Conservation (phyloP, 2,888 invertebrate genomes). For the Embidobia sp. region DNA sequence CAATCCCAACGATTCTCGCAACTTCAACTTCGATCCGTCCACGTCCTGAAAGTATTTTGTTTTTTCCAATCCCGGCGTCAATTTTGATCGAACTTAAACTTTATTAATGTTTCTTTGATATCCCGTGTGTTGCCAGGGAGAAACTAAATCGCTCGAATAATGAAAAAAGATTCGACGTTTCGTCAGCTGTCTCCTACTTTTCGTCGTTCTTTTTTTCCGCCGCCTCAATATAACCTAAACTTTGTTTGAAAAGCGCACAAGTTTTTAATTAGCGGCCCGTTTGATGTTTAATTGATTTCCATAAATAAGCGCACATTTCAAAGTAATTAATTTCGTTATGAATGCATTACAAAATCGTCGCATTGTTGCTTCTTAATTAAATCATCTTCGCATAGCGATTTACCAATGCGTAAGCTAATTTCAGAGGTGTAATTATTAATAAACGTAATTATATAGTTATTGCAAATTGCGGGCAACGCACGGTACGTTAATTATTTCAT, state of each 20-base stretch:
- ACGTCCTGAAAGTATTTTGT: too few relatives aligned
- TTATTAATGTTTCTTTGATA: too few relatives aligned
- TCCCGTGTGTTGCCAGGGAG: too few relatives aligned
- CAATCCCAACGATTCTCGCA: too few relatives aligned
- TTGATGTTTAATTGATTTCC: slow-evolving; percentile 13
- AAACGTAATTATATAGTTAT: not conserved
- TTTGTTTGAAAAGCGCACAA: not conserved
- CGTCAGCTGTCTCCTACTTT: slow-evolving; percentile 66
- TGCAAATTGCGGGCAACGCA: too few relatives aligned
- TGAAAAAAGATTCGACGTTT: slow-evolving; percentile 73
- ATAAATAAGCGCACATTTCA: slow-evolving; percentile 17
- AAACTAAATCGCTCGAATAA: slow-evolving; percentile 75
- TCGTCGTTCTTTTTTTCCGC: slow-evolving; percentile 62
- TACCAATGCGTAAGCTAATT: slow-evolving; percentile 7
- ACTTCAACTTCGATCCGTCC: too few relatives aligned
- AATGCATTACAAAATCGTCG: not conserved
- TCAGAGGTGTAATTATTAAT: not conserved
- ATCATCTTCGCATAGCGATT: slow-evolving; percentile 5
- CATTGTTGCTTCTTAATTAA: slow-evolving; percentile 8
- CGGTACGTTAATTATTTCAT: too few relatives aligned
- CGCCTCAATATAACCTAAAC: slow-evolving; percentile 19
- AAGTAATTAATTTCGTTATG: slow-evolving; percentile 9
- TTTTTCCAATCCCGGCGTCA: slow-evolving; percentile 38
- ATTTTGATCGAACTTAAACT: too few relatives aligned
- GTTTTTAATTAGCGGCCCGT: slow-evolving; percentile 11